Conservation (phyloP, 2,888 invertebrate species). For the Watsonalla binaria region DNA sequence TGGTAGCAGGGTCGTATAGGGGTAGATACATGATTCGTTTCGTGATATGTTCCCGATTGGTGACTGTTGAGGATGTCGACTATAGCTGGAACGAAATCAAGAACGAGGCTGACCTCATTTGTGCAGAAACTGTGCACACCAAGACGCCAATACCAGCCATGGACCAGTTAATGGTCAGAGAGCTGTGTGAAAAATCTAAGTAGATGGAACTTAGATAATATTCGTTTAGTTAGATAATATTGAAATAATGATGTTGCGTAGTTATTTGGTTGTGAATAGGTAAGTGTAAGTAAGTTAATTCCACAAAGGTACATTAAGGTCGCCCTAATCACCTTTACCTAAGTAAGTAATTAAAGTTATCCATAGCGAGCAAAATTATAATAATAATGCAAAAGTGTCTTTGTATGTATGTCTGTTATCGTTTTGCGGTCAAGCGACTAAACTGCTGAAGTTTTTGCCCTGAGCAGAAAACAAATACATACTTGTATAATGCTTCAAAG, state of each 20-base stretch:
- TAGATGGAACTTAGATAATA: background rate
- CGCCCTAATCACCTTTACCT: too few relatives aligned
- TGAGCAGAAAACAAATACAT: too few relatives aligned
- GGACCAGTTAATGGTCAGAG: conserved; percentile 46
- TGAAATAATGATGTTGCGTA: background rate
- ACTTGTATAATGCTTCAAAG: too few relatives aligned
- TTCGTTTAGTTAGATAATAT: background rate
- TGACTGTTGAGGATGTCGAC: conserved; percentile 84
- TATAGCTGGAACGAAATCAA: conserved; percentile 85
- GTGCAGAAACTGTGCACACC: conserved; percentile 35
- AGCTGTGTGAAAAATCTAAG: conserved; percentile 58
- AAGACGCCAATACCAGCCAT: conserved; percentile 53
- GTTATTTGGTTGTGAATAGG: background rate
- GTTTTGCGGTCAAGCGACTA: too few relatives aligned
- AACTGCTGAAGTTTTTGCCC: too few relatives aligned
- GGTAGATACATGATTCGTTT: conserved; percentile 87
- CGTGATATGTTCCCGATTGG: conserved; percentile 87
- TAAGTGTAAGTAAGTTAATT: background rate
- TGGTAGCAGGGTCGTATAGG: conserved; percentile 86
- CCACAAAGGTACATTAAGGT: too few relatives aligned
- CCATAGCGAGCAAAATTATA: too few relatives aligned
- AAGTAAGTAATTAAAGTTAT: too few relatives aligned
- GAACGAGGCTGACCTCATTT: conserved; percentile 69
- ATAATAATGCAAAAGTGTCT: too few relatives aligned
- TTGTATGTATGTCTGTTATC: too few relatives aligned